phyloP scores from a whole-genome alignment of 2,888 invertebrate genomes.

The Erpobdella octoculata region DNA sequence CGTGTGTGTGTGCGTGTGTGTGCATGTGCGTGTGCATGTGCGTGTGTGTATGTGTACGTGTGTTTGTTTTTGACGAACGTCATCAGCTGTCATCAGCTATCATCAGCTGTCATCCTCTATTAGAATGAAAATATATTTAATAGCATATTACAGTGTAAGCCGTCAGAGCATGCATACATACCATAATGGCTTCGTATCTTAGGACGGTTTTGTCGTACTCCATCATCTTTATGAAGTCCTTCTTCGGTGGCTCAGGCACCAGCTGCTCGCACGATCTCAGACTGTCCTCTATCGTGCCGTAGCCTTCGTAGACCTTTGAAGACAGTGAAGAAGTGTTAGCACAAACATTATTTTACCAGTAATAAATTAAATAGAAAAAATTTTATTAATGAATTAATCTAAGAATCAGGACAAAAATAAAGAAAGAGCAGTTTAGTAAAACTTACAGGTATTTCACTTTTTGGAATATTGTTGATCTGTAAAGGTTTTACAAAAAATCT shows the following conservation, averaged over 20 bases:
- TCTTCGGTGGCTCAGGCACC: slow-evolving; percentile 65
- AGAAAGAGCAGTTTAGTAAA: no score
- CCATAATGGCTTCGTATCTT: slow-evolving; percentile 67
- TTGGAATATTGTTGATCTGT: background rate
- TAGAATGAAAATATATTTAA: no score
- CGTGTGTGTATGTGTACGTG: no score
- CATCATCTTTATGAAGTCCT: slow-evolving; percentile 68
- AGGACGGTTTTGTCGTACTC: slow-evolving; percentile 62
- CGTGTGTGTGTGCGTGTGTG: no score
- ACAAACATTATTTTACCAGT: slow-evolving; percentile 32
- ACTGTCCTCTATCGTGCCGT: slow-evolving; percentile 73
- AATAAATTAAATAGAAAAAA: background rate
- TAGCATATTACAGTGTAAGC: background rate
- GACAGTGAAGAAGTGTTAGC: slow-evolving; percentile 39
- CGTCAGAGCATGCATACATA: slow-evolving; percentile 31
- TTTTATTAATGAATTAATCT: no score
- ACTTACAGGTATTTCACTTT: background rate
- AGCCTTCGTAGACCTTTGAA: slow-evolving; percentile 65
- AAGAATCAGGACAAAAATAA: no score
- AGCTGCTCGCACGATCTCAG: slow-evolving; percentile 67
- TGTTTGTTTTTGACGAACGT: no score
- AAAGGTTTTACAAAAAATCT: background rate
- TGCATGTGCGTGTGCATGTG: no score
- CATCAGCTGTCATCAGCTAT: no score
- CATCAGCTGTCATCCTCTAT: no score